Evolutionary conservation across 1,140 invertebrate genomes (phyloP).

Genomic region (Bilobella aurantiaca): DNA sequence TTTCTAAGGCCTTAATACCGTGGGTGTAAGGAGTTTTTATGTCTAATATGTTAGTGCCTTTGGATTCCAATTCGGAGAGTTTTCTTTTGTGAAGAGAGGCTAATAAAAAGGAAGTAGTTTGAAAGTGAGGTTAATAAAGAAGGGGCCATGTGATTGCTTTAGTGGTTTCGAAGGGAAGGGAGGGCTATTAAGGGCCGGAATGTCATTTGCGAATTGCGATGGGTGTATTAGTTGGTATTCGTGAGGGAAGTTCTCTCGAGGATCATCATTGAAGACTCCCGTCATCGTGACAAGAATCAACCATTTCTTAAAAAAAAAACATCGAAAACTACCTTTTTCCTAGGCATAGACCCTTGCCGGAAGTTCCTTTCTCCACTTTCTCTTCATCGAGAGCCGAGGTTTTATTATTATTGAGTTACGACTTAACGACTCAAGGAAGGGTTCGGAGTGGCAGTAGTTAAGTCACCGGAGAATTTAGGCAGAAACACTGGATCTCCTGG

Average conservation of each 20-base stretch:
- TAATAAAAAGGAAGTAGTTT: not conserved
- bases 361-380: not conserved
- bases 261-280: slow-evolving; percentile 6
- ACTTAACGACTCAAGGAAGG: not conserved
- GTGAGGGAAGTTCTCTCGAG: not conserved
- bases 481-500: no score
- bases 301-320: not conserved
- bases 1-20: no score
- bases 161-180: not conserved
- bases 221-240: not conserved
- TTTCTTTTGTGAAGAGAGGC: not conserved
- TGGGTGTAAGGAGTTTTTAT: no score
- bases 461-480: no score
- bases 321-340: not conserved
- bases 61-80: not conserved
- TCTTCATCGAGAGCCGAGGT: not conserved
- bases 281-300: not conserved
- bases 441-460: not conserved
- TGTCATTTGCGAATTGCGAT: not conserved
- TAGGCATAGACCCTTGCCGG: no score
- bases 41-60: no score
- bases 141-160: not conserved
- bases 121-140: not conserved
- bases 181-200: not conserved
- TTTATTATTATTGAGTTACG: slow-evolving; percentile 8